A percentile compares a stretch with the other conserved stretches of the same genome.
phyloP scores from a whole-genome alignment of 2,113 vertebrate genomes.

The Megalops atlanticus region DNA sequence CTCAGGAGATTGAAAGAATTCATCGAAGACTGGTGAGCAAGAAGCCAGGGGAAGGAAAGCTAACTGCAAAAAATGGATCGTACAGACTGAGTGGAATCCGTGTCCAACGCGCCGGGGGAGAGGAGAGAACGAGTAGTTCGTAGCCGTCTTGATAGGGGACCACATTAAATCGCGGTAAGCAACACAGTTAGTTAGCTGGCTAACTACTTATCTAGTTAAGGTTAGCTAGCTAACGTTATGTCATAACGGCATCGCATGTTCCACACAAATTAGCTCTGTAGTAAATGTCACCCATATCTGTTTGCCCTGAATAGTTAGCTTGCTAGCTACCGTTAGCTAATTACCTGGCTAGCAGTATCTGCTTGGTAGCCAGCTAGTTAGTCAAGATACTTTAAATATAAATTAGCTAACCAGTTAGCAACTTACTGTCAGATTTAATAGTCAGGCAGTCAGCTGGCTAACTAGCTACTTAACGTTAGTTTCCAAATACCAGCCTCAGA shows the following conservation, averaged over 20 bases:
- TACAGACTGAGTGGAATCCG: slow-evolving; percentile 21
- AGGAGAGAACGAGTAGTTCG: not conserved
- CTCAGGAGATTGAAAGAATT: slow-evolving; percentile 5
- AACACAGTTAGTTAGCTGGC: not conserved
- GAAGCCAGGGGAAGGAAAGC: slow-evolving; percentile 3
- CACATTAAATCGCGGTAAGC: slow-evolving; percentile 17
- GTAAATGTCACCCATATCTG: not conserved
- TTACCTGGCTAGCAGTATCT: not conserved
- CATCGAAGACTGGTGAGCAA: not conserved
- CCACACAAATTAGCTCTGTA: not conserved
- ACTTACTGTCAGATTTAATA: too few species aligned
- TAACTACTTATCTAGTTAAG: not conserved
- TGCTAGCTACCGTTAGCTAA: not conserved
- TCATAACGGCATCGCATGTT: not conserved
- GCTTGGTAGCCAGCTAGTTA: too few species aligned
- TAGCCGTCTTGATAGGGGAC: slow-evolving; percentile 5
- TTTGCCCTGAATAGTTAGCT: not conserved
- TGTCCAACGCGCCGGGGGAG: slow-evolving; percentile 18
- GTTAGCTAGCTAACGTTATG: not conserved
- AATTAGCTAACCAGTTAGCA: too few species aligned
- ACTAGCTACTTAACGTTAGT: not conserved
- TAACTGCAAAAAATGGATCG: slow-evolving; percentile 24
- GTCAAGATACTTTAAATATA: too few species aligned
- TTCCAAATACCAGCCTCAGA: too few species aligned
- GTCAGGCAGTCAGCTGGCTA: not conserved